Conservation (phyloP, 2,113 vertebrate genomes). For the Mus musculus region GRCm39 chr3:148269501-148270000, state of each 20-base stretch:
- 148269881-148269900: not conserved
- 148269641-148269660: not conserved
- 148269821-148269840: not conserved
- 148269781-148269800: not conserved
- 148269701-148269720: not conserved
- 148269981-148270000: not conserved
- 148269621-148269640: not conserved
- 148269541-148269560: not conserved
- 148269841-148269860: accelerated
- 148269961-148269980: not conserved
- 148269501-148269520: not conserved
- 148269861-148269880: not conserved
- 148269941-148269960: not conserved
- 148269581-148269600: not conserved
- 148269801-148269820: not conserved
- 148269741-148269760: not conserved
- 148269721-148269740: not conserved
- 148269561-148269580: not conserved
- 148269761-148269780: not conserved
- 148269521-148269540: not conserved
- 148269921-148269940: not conserved
- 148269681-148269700: not conserved
- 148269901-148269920: not conserved
- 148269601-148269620: not conserved
- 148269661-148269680: not conserved